Evolutionary conservation across 2,888 invertebrate genomes (phyloP), one percentile per base, ranked within the genome.

Genomic region (Apotomis capreana): DNA sequence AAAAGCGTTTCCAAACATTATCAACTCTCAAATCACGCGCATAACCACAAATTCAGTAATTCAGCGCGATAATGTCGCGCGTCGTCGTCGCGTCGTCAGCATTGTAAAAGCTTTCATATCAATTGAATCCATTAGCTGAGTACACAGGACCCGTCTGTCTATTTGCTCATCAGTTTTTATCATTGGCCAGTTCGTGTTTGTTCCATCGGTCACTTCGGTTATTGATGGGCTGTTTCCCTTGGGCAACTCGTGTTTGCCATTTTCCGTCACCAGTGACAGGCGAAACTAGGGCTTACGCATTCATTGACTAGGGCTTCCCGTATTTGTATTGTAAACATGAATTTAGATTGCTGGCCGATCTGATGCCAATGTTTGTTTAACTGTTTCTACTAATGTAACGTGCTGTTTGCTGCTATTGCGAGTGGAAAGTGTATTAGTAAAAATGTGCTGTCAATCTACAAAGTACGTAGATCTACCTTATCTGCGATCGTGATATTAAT

Each of bases 101-200:
- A 91, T 87, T 91, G 89, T 92, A 89, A 93, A 93, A 93, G 93
- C 93, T 92, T 93, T 92, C 88, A 89, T 93, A 93, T 93, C 93
- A 92, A 92, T 92, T 92, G 92, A 93, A 92, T 93, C 93, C 93
- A 93, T 93, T 93, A 93, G 91, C 88, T 88, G 89, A 88, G 92
- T 89, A 92, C 91, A 93, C 93, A 93, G 85, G 87, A 87, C 87
- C 85, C 85, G 90, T 88, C 87, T 88, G 87, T 91, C 87, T 92
- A 93, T 93, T 93, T 93, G 89, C 90, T 89, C 91, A 89, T 93
- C 92, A 92, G 91, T 93, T 93, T 92, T 93, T 92, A 92, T 92
- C 93, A 92, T 91, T 92, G 91, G 85, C 85, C 86, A 88, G 89
- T 90, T 85, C 82, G 82, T 92, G 92, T 93, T 91, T 91, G 90